These are phyloP conservation scores for Holothuria glaberrima DNA, from an alignment of 35 echinoderm and acorn worm genomes.

Conservation along the genomic window DNA sequence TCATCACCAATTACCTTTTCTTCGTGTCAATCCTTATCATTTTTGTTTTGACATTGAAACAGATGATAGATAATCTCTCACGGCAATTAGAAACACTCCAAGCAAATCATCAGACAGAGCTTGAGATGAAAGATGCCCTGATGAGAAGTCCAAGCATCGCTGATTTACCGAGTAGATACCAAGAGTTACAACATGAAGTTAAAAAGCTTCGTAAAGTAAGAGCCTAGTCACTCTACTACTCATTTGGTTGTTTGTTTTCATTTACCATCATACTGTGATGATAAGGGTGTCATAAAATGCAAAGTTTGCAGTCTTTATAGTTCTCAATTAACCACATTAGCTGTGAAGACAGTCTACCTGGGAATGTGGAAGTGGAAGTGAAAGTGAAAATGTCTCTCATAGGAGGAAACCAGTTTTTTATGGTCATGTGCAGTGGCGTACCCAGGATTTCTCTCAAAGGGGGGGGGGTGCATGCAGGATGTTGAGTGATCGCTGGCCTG, in stretches of 20 bases:
- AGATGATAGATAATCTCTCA: conserved; percentile 92
- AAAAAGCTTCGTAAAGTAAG: conserved; percentile 74
- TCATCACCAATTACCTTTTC: neutral
- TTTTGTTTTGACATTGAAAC: neutral
- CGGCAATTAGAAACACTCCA: conserved; percentile 74
- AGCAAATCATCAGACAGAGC: conserved; percentile 61
- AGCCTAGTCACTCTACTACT: neutral
- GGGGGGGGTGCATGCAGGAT: too few species aligned
- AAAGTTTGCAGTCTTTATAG: neutral
- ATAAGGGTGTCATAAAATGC: neutral
- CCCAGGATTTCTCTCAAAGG: too few species aligned
- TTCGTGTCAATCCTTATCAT: neutral
- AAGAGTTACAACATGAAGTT: conserved; percentile 75
- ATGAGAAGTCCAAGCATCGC: conserved; percentile 85
- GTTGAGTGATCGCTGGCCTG: too few species aligned
- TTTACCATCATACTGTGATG: neutral
- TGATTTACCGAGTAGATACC: conserved; percentile 85
- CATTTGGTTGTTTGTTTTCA: neutral
- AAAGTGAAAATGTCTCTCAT: too few species aligned
- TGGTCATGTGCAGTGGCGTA: too few species aligned
- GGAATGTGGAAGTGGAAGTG: too few species aligned
- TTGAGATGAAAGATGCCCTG: conserved; percentile 58
- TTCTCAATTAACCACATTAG: neutral
- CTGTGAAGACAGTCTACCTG: too few species aligned
- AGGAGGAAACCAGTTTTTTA: too few species aligned